Percentiles rank a stretch among this genome's conserved stretches.
phyloP scores from a whole-genome alignment of 2,888 invertebrate species.

The Drosophila mayaguana region DNA sequence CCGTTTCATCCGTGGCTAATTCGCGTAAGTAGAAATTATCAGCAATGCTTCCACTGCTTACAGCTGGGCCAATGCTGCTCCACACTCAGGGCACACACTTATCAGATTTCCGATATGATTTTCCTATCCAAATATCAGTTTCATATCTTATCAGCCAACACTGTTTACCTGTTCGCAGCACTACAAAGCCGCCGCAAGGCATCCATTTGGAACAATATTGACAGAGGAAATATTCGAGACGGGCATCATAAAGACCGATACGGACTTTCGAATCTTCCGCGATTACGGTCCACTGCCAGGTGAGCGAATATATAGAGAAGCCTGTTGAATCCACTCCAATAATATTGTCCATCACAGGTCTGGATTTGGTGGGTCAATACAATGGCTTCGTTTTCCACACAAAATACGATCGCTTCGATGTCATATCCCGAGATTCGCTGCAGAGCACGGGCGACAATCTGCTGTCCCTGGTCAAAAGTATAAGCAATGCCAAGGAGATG shows the following conservation, averaged over 20 bases:
- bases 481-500: slow-evolving; percentile 85
- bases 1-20: slow-evolving; percentile 90
- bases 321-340: neutral
- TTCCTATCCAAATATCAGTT: slow-evolving; percentile 1
- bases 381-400: slow-evolving; percentile 93
- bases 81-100: neutral
- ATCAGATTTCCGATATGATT: slow-evolving; percentile 13
- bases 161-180: slow-evolving; percentile 76
- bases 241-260: slow-evolving; percentile 89
- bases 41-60: neutral
- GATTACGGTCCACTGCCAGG: slow-evolving; percentile 88
- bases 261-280: slow-evolving; percentile 89
- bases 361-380: slow-evolving; percentile 90
- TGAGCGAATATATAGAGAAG: slow-evolving; percentile 52
- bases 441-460: slow-evolving; percentile 91
- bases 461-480: slow-evolving; percentile 86
- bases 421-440: slow-evolving; percentile 88
- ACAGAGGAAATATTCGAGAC: slow-evolving; percentile 89
- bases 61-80: neutral
- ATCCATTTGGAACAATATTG: slow-evolving; percentile 87
- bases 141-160: slow-evolving; percentile 18
- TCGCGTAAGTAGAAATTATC: slow-evolving; percentile 82
- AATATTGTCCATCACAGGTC: slow-evolving; percentile 85
- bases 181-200: slow-evolving; percentile 85
- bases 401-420: slow-evolving; percentile 88